A percentile compares a stretch with the other conserved stretches of the same genome.
phyloP scores from a whole-genome alignment of 2,888 invertebrate genomes.

The Drepana falcataria region DNA sequence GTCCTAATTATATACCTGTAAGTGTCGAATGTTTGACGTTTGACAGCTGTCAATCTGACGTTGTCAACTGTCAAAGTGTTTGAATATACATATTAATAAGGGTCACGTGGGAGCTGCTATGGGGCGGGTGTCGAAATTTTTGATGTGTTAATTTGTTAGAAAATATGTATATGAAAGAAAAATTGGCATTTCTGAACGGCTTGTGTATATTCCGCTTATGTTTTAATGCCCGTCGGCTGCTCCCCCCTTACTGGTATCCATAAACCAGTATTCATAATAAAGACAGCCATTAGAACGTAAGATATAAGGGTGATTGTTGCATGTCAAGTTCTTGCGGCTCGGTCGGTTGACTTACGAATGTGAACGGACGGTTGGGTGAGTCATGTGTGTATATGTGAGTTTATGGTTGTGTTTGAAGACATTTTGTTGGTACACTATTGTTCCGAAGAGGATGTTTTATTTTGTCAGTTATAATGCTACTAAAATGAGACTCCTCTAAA shows the following conservation, averaged over 20 bases:
- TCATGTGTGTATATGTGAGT: conserved; percentile 29
- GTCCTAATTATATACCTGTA: not conserved
- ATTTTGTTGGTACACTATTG: conserved; percentile 58
- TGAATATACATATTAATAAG: no score
- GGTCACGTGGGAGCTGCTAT: not conserved
- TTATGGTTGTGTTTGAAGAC: conserved; percentile 61
- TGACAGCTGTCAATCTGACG: not conserved
- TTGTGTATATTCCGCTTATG: conserved; percentile 4
- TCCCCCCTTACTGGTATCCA: conserved; percentile 20
- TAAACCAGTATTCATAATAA: conserved; percentile 7
- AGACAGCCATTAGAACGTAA: not conserved
- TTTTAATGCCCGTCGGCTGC: conserved; percentile 41
- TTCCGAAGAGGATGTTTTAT: conserved; percentile 51
- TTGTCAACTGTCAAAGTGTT: not conserved
- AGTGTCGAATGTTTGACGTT: not conserved
- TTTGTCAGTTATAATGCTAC: conserved; percentile 34
- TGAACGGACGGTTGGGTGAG: conserved; percentile 13
- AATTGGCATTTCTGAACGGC: not conserved
- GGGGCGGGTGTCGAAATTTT: conserved; percentile 1
- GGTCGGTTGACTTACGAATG: conserved; percentile 23
- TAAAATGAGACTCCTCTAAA: not conserved
- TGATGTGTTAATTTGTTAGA: conserved; percentile 5
- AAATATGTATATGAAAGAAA: not conserved
- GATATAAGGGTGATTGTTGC: conserved; percentile 11
- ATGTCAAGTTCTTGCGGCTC: conserved; percentile 13